phyloP scores from a whole-genome alignment of 1,140 invertebrate species.

The Ditylenchus dipsaci region DNA sequence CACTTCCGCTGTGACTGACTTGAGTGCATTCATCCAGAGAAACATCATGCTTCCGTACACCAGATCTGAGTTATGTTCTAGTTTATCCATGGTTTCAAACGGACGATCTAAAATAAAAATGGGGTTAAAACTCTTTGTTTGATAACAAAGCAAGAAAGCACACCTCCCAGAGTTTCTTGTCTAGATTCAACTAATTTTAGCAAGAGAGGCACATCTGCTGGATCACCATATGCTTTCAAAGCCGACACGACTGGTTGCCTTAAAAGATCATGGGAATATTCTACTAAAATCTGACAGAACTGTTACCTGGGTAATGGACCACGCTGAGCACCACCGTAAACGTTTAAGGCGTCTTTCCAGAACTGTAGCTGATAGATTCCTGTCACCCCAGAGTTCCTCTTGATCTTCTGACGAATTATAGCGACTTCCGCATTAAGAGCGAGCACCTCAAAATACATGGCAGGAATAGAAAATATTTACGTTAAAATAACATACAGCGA shows the following conservation, averaged over 20 bases:
- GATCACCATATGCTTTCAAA: conserved; percentile 15
- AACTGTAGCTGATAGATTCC: conserved; percentile 45
- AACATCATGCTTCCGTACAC: conserved; percentile 37
- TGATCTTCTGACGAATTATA: conserved; percentile 40
- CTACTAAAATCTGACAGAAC: not conserved
- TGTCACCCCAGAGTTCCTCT: conserved; percentile 35
- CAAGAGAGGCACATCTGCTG: conserved; percentile 22
- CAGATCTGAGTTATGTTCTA: conserved; percentile 27
- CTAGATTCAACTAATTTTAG: conserved; percentile 37
- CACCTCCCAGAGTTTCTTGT: conserved; percentile 38
- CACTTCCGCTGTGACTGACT: not conserved
- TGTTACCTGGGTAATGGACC: conserved; percentile 38
- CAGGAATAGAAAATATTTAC: conserved; percentile 5
- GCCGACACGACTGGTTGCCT: conserved; percentile 43
- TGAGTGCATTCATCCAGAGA: conserved; percentile 18
- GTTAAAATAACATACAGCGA: conserved; percentile 23
- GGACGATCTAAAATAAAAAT: conserved; percentile 25
- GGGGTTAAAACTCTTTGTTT: too few species aligned
- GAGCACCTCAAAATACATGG: conserved; percentile 31
- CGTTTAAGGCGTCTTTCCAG: conserved; percentile 43
- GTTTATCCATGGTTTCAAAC: conserved; percentile 18
- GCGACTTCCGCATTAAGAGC: conserved; percentile 46
- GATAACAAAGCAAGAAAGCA: too few species aligned
- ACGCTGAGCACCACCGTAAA: conserved; percentile 16
- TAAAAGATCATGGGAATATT: conserved; percentile 6